These are phyloP conservation scores for Lepilemur septentrionalis DNA, from an alignment of 2,797 vertebrate species.

Conservation along the genomic window DNA sequence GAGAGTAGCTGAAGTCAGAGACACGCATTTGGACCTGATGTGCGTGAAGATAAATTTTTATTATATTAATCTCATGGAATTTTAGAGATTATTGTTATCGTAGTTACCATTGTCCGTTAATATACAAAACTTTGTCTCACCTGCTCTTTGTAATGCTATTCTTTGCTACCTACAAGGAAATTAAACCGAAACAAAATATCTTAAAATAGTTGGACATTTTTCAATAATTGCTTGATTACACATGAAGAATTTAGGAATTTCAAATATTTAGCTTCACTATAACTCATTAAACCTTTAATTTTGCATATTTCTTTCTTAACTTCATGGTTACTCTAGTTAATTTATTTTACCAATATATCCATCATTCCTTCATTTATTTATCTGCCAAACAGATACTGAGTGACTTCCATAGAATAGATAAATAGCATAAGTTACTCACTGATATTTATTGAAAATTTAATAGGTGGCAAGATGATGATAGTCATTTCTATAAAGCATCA, in stretches of 20 bases:
- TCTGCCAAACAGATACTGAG: background rate
- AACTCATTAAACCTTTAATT: background rate
- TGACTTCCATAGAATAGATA: background rate
- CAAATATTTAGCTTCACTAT: background rate
- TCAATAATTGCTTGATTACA: background rate
- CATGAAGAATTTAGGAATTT: background rate
- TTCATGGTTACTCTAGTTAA: background rate
- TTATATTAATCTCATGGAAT: background rate
- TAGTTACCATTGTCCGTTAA: background rate
- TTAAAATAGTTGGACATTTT: background rate
- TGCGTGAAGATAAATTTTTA: background rate
- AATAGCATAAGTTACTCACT: background rate
- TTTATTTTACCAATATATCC: background rate
- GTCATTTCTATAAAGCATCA: background rate
- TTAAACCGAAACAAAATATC: background rate
- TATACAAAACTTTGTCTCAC: background rate
- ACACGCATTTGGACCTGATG: background rate
- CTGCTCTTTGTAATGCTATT: background rate
- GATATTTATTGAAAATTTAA: background rate
- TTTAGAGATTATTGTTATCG: background rate
- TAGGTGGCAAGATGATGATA: background rate
- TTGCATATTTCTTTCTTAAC: background rate
- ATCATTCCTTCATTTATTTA: background rate
- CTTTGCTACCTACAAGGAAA: background rate
- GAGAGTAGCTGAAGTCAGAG: background rate